Conservation (phyloP, 2,113 vertebrate genomes). For the Heterotis niloticus region DNA sequence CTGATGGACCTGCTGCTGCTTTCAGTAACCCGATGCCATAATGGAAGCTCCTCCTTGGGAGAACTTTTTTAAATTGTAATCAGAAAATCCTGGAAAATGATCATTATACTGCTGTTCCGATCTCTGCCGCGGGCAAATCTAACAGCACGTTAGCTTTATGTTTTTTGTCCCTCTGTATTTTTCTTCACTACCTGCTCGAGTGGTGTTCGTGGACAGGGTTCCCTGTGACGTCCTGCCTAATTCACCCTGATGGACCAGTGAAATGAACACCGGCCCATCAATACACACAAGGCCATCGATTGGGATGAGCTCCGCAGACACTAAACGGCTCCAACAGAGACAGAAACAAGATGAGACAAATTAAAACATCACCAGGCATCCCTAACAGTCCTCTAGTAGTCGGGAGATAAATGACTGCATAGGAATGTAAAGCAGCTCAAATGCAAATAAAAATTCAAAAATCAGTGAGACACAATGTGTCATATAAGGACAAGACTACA, state of each 20-base stretch:
- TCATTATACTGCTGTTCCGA: neutral
- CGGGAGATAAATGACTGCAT: conserved; percentile 25
- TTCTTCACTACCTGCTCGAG: neutral
- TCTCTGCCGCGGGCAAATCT: neutral
- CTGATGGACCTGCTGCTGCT: neutral
- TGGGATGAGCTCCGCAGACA: neutral
- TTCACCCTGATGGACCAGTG: conserved; percentile 23
- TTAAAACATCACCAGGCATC: conserved; percentile 26
- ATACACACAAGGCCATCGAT: conserved; percentile 46
- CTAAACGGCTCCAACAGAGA: conserved; percentile 18
- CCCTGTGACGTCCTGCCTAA: conserved; percentile 19
- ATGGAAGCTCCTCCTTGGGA: conserved; percentile 17
- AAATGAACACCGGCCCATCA: conserved; percentile 35
- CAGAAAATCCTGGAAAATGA: neutral
- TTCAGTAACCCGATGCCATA: conserved; percentile 8
- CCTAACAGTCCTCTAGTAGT: conserved; percentile 20
- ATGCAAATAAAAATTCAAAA: conserved; percentile 21
- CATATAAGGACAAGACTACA: neutral
- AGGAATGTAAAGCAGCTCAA: conserved; percentile 24
- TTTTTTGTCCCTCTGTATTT: neutral
- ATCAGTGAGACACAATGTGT: conserved; percentile 17
- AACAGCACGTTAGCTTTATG: neutral
- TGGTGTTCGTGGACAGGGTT: neutral
- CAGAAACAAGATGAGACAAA: conserved; percentile 33
- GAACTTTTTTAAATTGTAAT: conserved; percentile 7